Conservation (phyloP, 1,140 invertebrate genomes). For the Galendromus occidentalis region DNA sequence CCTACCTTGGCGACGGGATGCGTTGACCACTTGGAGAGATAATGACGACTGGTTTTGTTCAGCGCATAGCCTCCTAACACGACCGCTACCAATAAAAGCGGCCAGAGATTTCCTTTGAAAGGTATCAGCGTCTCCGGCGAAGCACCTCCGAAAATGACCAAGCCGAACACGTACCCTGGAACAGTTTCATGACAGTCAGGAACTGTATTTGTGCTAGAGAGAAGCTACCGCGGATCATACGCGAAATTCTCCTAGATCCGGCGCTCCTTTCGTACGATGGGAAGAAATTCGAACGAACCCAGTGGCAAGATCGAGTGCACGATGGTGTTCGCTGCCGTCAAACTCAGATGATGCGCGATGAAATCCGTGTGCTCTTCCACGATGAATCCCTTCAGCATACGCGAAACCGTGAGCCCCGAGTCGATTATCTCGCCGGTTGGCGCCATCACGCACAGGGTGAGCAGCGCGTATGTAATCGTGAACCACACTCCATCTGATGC, state of each 20-base stretch:
- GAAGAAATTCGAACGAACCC: background rate
- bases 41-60: background rate
- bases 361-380: background rate
- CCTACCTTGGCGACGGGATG: conserved; percentile 3
- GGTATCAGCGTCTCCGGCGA: background rate
- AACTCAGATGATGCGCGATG: background rate
- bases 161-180: background rate
- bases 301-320: background rate
- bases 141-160: background rate
- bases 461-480: background rate
- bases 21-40: background rate
- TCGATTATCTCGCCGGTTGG: background rate
- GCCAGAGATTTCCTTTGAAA: background rate
- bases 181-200: background rate
- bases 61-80: background rate
- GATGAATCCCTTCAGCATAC: background rate
- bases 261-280: background rate
- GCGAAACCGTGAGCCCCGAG: background rate
- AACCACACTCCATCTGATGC: conserved; percentile 6
- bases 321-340: background rate
- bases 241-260: background rate
- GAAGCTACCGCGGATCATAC: background rate
- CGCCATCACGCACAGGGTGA: background rate
- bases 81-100: background rate
- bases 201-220: background rate